Evolutionary conservation across 2,797 vertebrate species (phyloP), one percentile per base, ranked within the genome.

Genomic region (Channa striata): DNA sequence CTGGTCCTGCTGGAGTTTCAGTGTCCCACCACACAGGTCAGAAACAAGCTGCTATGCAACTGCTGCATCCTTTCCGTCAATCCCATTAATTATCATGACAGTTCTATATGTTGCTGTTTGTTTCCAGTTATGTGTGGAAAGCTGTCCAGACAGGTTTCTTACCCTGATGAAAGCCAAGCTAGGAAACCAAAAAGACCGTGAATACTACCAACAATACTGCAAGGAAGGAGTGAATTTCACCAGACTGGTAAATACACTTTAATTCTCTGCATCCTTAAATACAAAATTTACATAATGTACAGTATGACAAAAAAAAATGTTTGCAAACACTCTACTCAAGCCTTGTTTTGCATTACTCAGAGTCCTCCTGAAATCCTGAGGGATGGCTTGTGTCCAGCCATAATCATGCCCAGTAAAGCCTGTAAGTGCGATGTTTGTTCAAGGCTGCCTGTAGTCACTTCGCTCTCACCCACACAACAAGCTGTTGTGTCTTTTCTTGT

Each of bases 1-100:
- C 82, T 97, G 84, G 96, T 96, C 56, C 93, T 99, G 61, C 90
- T 99, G 80, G 94, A 98, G 59, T 95, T 99, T 58, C 97, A 99
- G 88, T 99, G 97, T 82, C 97, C 97, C 1, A 99, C 97, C 66
- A 93, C 95, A 0, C 97, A 99, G 96, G 97, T 99, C 62, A 72
- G 74, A 63, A 37, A 20, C n/a, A 1, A 0, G 1, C 47, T 40
- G 1, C 20, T 12, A 2, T 23, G 8, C n/a, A 11, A 14, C 9
- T 10, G 30, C 62, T 40, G 17, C 20, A 19, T 12, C n/a, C 8
- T n/a, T 36, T 68, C 1, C 30, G 19, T 57, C 25, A 19, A 4
- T 20, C 1, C 7, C 0, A 0, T 23, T 49, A 6, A 33, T 19
- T 37, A 5, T 37, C 1, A 7, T 52, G 34, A 43, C 36, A 46